Conservation (phyloP, 2,797 vertebrate species). For the Pseudomugil gertrudae region DNA sequence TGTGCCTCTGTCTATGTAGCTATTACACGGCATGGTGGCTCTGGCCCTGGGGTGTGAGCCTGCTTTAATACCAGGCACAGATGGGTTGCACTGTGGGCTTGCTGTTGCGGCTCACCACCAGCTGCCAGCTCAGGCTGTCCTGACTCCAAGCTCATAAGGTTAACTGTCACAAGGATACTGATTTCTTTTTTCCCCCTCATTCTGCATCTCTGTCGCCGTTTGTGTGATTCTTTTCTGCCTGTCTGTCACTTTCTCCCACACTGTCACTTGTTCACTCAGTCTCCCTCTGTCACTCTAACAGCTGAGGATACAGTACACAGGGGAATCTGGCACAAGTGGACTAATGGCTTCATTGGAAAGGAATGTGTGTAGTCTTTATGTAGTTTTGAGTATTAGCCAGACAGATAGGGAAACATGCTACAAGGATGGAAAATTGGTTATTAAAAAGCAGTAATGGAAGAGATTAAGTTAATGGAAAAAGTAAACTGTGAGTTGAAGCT, state of each 20-base stretch:
- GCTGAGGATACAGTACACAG: conserved; percentile 36
- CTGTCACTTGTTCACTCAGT: conserved; percentile 20
- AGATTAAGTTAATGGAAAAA: conserved; percentile 15
- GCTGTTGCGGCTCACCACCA: conserved; percentile 58
- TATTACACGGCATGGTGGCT: conserved; percentile 73
- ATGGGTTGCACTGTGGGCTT: conserved; percentile 73
- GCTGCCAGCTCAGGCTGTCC: conserved; percentile 59
- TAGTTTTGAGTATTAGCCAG: conserved; percentile 76
- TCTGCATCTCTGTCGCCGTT: conserved; percentile 28
- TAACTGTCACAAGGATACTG: conserved; percentile 69
- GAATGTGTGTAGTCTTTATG: conserved; percentile 86
- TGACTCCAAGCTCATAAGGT: conserved; percentile 65
- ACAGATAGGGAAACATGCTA: conserved; percentile 22
- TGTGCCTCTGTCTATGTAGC: conserved; percentile 69
- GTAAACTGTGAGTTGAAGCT: not conserved
- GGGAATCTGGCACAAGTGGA: conserved; percentile 62
- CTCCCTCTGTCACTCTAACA: conserved; percentile 16
- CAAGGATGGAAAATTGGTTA: conserved; percentile 28
- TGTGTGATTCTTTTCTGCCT: conserved; percentile 33
- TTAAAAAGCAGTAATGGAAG: conserved; percentile 8
- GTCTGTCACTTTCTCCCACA: conserved; percentile 25
- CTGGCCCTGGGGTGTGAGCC: conserved; percentile 71
- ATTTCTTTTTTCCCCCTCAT: conserved; percentile 74
- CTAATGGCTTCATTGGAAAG: conserved; percentile 87
- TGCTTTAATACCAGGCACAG: conserved; percentile 80